Base-by-base conservation (phyloP, 2,797 vertebrate species). In the Acanthurus lineatus region DNA sequence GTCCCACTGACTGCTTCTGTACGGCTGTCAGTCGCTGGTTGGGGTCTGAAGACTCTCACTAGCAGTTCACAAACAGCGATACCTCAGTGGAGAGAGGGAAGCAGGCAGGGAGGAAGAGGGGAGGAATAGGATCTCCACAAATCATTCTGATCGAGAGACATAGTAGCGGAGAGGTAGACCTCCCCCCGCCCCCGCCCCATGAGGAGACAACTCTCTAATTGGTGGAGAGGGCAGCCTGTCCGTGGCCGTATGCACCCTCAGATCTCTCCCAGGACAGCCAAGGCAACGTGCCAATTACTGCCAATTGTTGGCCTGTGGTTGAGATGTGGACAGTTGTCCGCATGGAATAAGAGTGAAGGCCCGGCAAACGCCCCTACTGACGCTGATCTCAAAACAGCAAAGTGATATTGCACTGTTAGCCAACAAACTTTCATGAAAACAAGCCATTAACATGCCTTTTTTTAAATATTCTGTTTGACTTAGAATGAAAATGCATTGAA, bases 321-420 rank as follows among this genome's bases (percentile, higher is more conserved):
- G 95, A 95, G 93, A 94, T 94, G 93, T 95, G 94, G 95, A 96
- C 95, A 95, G 94, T 94, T 87, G 92, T 94, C 93, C 92, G 56
- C 82, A 77, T 93, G 94, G 94, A 92, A 94, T 94, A 91, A 73
- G 87, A 88, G 86, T 66, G 87, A 90, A 87, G 88, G 86, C 81
- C 88, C 71, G 48, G 76, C 76, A 67, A 92, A 90, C 48, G 79
- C 90, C 86, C 64, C 77, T 73, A 78, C 78, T 86, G 85, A 82
- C 86, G 84, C 76, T 85, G 76, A 91, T 88, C 86, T 89, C 71
- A 71, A 80, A 89, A 88, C 80, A 79, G 62, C 67, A 56, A 74
- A 40, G 67, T 59, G 76, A 88, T 76, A 82, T 53, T 38, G 49
- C 56, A 49, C 66, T 1, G 40, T 78, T 72, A 53, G 59, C 54